phyloP scores from a whole-genome alignment of 30 jellyfish, hydroid and myxozoan species.

The Sanderia malayensis region DNA sequence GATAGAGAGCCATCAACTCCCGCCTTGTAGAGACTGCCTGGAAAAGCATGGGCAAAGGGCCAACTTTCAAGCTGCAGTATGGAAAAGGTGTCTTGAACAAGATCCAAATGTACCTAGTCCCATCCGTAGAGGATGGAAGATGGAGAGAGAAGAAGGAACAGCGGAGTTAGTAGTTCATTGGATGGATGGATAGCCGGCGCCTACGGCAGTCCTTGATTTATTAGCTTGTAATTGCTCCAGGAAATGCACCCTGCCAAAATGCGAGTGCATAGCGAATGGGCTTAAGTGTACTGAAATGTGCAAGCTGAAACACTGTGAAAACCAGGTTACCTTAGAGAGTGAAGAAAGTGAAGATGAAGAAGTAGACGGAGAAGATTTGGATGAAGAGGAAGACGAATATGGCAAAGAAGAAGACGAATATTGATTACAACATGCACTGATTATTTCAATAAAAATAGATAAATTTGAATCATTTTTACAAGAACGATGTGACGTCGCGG shows the following conservation, averaged over 20 bases:
- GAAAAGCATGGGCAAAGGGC: slow-evolving; percentile 15
- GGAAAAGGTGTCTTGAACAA: slow-evolving; percentile 21
- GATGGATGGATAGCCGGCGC: slow-evolving; percentile 45
- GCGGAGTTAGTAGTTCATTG: slow-evolving; percentile 32
- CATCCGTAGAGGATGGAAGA: slow-evolving; percentile 16
- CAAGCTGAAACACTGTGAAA: slow-evolving; percentile 25
- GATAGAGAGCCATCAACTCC: slow-evolving; percentile 18
- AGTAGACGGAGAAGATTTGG: slow-evolving; percentile 15
- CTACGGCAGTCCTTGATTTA: slow-evolving; percentile 37
- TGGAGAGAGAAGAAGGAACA: slow-evolving; percentile 20
- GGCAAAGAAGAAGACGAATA: slow-evolving; percentile 19
- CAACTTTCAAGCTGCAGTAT: slow-evolving; percentile 13
- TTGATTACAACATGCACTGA: slow-evolving; percentile 12
- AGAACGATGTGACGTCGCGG: too few species aligned
- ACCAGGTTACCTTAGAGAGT: slow-evolving; percentile 21
- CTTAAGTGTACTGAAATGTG: slow-evolving; percentile 22
- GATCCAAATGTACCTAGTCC: slow-evolving; percentile 25
- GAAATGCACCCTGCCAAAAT: slow-evolving; percentile 27
- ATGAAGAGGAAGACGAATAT: slow-evolving; percentile 13
- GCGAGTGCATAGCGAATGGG: slow-evolving; percentile 31
- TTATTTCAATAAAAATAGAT: slow-evolving; percentile 4
- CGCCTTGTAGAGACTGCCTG: slow-evolving; percentile 21
- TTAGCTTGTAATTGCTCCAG: slow-evolving; percentile 45
- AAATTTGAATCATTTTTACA: slow-evolving; percentile 1
- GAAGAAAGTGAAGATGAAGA: slow-evolving; percentile 13